Base-by-base conservation (phyloP, 2,888 invertebrate genomes). In the Dynastes hyllus region DNA sequence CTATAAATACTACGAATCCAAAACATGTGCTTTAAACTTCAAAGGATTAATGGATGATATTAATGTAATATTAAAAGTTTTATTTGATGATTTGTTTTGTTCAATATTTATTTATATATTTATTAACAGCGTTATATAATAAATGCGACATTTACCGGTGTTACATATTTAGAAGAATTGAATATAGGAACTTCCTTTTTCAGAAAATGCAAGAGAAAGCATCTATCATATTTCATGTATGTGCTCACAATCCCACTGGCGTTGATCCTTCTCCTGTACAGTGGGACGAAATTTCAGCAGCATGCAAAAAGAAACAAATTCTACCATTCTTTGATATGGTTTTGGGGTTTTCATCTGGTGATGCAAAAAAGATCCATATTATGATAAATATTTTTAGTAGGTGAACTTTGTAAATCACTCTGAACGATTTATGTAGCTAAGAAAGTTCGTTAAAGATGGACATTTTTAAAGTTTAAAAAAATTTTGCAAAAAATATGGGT, bases 401-500 rank as follows among this genome's bases (percentile, higher is more conserved):
- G 40, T 45, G 51, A 27, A 45, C 40, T 1, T 16, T 6, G 11
- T 65, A 70, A 37, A 50, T 22, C 32, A 40, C 16, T 66, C 32
- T 67, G 55, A n/a, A 13, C 32, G 40, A 29, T 37, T 50, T 55
- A 5, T 8, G 22, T 71, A 87, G 87, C 85, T 98, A 0, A 92
- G 98, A 66, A 90, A 93, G 83, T 99, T 99, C 88, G 91, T 97
- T 79, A 91, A 95, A 79, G 96, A 98, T 69, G 98, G 98, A 0
- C 97, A 98, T 89, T 91, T n/a, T n/a, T n/a, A n/a, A n/a, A n/a
- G n/a, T n/a, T n/a, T n/a, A n/a, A n/a, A n/a, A n/a, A n/a, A n/a
- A n/a, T n/a, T 99, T 95, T 90, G 98, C 99, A 81, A 99, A 99
- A 90, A 99, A 99, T 88, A 98, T 99, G 98, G 99, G 94, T 27